Evolutionary conservation across 2,113 vertebrate genomes (phyloP).

Genomic region (Echinops telfairi): DNA sequence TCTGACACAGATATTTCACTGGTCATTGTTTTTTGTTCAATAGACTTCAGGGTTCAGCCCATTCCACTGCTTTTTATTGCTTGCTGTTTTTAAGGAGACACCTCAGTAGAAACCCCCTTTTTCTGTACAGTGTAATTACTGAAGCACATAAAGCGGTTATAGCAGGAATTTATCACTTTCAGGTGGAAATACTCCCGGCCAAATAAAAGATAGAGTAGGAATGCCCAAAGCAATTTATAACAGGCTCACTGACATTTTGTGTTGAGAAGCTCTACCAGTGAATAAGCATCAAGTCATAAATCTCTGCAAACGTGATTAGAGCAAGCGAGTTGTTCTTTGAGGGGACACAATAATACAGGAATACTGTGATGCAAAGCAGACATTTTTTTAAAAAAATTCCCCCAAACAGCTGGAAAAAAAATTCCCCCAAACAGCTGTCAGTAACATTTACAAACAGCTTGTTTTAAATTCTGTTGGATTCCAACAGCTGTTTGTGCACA

Average conservation of each 20-base stretch:
- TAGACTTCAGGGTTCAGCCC: conserved; percentile 73
- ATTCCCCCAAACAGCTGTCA: conserved; percentile 81
- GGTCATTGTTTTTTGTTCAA: conserved; percentile 75
- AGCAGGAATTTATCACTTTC: conserved; percentile 91
- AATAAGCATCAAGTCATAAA: conserved; percentile 89
- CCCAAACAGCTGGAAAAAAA: conserved; percentile 78
- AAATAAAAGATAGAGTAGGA: conserved; percentile 89
- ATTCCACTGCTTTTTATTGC: conserved; percentile 71
- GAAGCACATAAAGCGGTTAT: conserved; percentile 89
- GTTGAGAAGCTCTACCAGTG: conserved; percentile 82
- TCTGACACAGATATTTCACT: conserved; percentile 67
- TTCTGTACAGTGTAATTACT: conserved; percentile 87
- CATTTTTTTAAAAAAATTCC: conserved; percentile 67
- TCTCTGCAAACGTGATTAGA: conserved; percentile 88
- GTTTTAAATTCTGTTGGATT: conserved; percentile 63
- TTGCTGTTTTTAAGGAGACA: conserved; percentile 77
- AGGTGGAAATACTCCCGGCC: conserved; percentile 87
- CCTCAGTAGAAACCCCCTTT: conserved; percentile 69
- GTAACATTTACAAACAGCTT: conserved; percentile 78
- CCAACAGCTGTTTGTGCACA: conserved; percentile 81
- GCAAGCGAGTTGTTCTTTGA: conserved; percentile 84
- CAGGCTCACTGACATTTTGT: conserved; percentile 88
- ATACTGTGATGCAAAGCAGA: conserved; percentile 41
- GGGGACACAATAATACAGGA: conserved; percentile 84
- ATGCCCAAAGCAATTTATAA: conserved; percentile 90